These are phyloP conservation scores for Ecdyonurus torrentis DNA, from an alignment of 2,888 invertebrate genomes.

Conservation along the genomic window DNA sequence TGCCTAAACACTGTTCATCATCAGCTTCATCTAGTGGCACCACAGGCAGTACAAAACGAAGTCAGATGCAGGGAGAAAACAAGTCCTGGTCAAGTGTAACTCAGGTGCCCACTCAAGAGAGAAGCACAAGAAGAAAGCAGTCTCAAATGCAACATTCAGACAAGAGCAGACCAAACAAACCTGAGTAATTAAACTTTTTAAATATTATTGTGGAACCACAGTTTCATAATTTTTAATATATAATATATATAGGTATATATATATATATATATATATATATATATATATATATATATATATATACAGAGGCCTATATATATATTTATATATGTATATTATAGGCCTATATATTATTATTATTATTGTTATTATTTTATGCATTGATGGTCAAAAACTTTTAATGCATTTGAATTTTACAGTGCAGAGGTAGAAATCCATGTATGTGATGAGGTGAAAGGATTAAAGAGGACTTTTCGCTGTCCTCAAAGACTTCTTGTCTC, in stretches of 20 bases:
- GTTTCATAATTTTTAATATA: too few species aligned
- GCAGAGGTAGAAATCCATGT: constrained; percentile 86
- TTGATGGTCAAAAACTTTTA: not conserved
- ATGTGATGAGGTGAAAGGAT: constrained; percentile 81
- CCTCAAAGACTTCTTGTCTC: constrained; percentile 68
- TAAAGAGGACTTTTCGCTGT: constrained; percentile 78
- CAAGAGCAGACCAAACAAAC: not conserved
- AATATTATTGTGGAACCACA: too few species aligned
- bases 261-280: too few species aligned
- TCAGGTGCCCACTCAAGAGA: not conserved
- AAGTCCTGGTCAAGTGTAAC: not conserved
- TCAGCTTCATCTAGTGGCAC: not conserved
- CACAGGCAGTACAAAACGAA: constrained; percentile 7
- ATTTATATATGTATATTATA: too few species aligned
- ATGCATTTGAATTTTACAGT: too few species aligned
- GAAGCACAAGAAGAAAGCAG: not conserved
- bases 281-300: too few species aligned
- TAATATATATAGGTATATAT: too few species aligned
- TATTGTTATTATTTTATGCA: not conserved
- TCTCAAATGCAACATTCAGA: not conserved
- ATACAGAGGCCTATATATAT: too few species aligned
- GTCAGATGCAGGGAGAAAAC: constrained; percentile 6
- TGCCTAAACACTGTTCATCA: constrained; percentile 30
- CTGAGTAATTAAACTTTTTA: not conserved
- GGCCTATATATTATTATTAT: too few species aligned